Evolutionary conservation across 2,888 invertebrate genomes (phyloP).

Genomic region (Parelbella ahira): DNA sequence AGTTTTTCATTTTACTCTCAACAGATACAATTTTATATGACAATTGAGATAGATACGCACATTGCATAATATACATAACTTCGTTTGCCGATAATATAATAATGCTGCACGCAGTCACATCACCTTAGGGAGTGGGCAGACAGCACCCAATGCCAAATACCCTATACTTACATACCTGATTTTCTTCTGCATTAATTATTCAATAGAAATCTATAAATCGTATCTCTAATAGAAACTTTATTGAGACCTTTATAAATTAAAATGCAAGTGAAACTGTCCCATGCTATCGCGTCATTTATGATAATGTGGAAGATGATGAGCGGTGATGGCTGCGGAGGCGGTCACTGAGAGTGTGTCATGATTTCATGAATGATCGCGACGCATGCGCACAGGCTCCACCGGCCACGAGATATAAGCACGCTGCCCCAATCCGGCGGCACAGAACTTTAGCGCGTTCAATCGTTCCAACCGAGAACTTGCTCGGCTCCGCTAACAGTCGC

Average conservation of each 20-base stretch:
- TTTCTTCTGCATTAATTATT: neutral
- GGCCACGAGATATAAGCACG: constrained; percentile 68
- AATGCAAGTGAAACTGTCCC: too few relatives aligned
- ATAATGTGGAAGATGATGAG: constrained; percentile 29
- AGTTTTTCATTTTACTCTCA: too few relatives aligned
- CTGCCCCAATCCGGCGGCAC: constrained; percentile 55
- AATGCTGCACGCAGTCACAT: too few relatives aligned
- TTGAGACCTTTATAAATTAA: too few relatives aligned
- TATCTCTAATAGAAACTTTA: too few relatives aligned
- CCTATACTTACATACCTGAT: neutral
- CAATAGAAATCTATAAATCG: too few relatives aligned
- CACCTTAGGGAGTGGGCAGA: too few relatives aligned
- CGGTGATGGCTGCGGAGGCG: constrained; percentile 60
- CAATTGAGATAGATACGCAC: too few relatives aligned
- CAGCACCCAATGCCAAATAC: too few relatives aligned
- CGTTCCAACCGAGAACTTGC: constrained; percentile 60
- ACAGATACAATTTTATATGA: too few relatives aligned
- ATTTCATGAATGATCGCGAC: constrained; percentile 65
- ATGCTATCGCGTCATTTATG: constrained; percentile 9
- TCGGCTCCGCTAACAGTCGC: constrained; percentile 39
- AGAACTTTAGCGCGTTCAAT: constrained; percentile 74
- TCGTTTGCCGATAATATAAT: too few relatives aligned
- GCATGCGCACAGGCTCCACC: constrained; percentile 39
- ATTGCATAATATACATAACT: too few relatives aligned
- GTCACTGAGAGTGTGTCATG: constrained; percentile 63